These are phyloP conservation scores for Trachelus tabidus DNA, from an alignment of 2,888 invertebrate species.

Conservation along the genomic window DNA sequence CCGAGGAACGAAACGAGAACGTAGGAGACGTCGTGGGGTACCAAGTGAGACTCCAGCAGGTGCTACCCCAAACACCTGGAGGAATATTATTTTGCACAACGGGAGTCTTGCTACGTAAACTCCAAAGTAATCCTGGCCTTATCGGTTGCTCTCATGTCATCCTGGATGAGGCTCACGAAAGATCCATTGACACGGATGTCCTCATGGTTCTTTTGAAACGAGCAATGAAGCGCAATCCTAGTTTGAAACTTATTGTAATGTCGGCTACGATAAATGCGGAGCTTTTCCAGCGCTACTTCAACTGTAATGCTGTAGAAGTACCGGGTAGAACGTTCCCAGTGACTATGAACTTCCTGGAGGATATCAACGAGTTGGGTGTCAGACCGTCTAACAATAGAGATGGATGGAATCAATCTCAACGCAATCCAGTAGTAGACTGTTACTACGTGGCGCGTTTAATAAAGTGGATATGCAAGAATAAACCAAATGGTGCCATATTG, in stretches of 20 bases:
- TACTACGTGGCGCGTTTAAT: constrained; percentile 69
- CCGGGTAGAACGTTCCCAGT: constrained; percentile 75
- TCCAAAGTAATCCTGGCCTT: constrained; percentile 66
- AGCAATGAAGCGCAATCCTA: constrained; percentile 68
- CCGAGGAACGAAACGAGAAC: constrained; percentile 73
- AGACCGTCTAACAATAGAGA: constrained; percentile 53
- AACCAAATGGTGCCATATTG: constrained; percentile 76
- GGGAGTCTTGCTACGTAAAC: constrained; percentile 70
- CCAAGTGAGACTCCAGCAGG: constrained; percentile 72
- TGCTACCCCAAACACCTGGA: constrained; percentile 69
- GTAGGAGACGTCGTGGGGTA: constrained; percentile 76
- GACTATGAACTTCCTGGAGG: constrained; percentile 70
- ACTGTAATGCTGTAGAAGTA: constrained; percentile 68
- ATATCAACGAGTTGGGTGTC: constrained; percentile 53
- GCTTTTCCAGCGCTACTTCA: constrained; percentile 72
- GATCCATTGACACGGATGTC: constrained; percentile 77
- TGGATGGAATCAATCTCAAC: constrained; percentile 27
- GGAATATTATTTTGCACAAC: constrained; percentile 78
- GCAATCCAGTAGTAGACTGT: constrained; percentile 65
- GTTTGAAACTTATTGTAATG: constrained; percentile 76
- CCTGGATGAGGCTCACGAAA: constrained; percentile 81
- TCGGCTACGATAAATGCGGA: constrained; percentile 78
- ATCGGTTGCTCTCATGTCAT: constrained; percentile 75
- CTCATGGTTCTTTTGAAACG: constrained; percentile 72
- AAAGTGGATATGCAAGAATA: constrained; percentile 69